phyloP scores from a whole-genome alignment of 2,113 vertebrate species.

The Axis porcinus region DNA sequence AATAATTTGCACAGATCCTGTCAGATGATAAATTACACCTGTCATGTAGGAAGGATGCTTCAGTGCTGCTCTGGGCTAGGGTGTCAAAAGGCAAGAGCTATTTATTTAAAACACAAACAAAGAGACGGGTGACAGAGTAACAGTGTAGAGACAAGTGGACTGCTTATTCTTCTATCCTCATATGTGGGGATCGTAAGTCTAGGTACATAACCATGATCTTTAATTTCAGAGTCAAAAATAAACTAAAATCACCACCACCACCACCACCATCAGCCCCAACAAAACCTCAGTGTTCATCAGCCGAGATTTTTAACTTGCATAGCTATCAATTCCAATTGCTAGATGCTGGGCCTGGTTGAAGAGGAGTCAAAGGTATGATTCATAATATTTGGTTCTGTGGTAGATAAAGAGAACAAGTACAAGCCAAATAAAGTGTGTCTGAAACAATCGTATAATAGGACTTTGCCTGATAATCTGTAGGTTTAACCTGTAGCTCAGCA shows the following conservation, averaged over 20 bases:
- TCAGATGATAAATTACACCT: background rate
- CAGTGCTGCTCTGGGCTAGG: background rate
- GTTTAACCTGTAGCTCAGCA: background rate
- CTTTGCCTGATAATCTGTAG: background rate
- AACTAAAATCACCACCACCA: background rate
- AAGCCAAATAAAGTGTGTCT: background rate
- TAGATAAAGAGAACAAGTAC: background rate
- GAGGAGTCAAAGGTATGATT: background rate
- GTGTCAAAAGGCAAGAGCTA: background rate
- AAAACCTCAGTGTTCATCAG: background rate
- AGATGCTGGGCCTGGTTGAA: background rate
- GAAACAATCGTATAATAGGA: too few species aligned
- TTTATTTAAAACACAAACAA: slow-evolving; percentile 6
- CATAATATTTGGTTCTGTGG: background rate
- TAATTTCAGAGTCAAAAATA: background rate
- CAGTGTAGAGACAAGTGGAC: background rate
- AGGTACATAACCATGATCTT: background rate
- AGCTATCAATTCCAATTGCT: background rate
- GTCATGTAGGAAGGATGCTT: background rate
- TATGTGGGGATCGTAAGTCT: background rate
- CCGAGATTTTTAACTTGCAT: background rate
- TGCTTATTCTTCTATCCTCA: background rate
- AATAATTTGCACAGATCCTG: background rate
- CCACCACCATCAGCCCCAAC: background rate
- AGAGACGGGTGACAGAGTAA: background rate